Evolutionary conservation across 2,113 vertebrate genomes (phyloP).

Genomic region (Zosterops lateralis): DNA sequence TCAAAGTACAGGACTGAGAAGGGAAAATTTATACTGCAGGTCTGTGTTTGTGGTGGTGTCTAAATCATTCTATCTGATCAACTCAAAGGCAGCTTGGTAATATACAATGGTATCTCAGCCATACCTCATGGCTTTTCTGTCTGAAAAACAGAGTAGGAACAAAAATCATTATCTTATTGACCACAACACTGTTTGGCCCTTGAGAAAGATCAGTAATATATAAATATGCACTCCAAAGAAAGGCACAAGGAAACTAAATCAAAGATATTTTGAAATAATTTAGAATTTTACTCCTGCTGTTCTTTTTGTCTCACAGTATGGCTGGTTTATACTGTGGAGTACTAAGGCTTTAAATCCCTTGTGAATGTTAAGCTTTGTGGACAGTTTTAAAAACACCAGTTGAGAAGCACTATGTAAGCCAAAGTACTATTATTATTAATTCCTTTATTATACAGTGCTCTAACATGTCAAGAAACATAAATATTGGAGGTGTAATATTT

Average conservation of each 20-base stretch:
- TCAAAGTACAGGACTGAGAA: not conserved
- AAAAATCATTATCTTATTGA: not conserved
- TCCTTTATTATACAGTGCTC: not conserved
- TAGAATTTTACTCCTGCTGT: not conserved
- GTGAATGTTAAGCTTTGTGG: not conserved
- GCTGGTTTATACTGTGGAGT: not conserved
- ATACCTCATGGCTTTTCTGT: not conserved
- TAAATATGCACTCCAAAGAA: not conserved
- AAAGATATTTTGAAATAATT: not conserved
- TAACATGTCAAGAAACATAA: not conserved
- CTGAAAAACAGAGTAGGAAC: not conserved
- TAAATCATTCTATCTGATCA: not conserved
- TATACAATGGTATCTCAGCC: not conserved
- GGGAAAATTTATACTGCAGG: not conserved
- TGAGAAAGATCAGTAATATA: not conserved
- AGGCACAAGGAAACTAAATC: not conserved
- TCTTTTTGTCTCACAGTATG: not conserved
- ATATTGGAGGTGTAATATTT: not conserved
- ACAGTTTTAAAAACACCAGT: not conserved
- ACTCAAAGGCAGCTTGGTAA: not conserved
- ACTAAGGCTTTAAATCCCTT: not conserved
- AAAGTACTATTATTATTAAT: not conserved
- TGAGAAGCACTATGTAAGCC: not conserved
- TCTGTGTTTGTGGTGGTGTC: not conserved
- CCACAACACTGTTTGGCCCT: not conserved